A percentile compares a stretch with the other conserved stretches of the same genome.
Evolutionary conservation across 2,888 invertebrate genomes (phyloP).

Genomic region (Chaetogeoica ovagalla): DNA sequence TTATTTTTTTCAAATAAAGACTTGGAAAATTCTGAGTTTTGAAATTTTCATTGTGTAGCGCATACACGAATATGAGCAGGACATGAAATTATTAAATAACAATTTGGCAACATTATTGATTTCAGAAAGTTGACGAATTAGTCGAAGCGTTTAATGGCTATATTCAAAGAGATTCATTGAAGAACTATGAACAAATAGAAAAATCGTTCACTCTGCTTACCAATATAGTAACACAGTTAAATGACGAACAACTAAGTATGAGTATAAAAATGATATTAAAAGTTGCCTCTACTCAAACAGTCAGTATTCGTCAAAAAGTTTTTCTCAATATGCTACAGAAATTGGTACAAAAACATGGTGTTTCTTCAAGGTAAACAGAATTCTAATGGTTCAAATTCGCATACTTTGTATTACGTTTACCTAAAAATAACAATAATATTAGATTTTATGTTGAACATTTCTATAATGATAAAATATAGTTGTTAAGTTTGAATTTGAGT

Average conservation of each 20-base stretch:
- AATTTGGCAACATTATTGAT: background rate
- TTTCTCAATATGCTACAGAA: conserved; percentile 47
- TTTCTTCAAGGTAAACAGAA: conserved; percentile 34
- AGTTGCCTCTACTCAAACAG: conserved; percentile 45
- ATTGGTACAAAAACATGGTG: conserved; percentile 42
- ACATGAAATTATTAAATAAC: background rate
- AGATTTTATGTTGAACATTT: too few relatives aligned
- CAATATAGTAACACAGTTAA: conserved; percentile 68
- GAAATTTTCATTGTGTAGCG: background rate
- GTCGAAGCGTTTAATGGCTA: conserved; percentile 88
- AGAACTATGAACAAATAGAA: conserved; percentile 70
- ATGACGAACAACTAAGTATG: conserved; percentile 73
- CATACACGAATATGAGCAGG: background rate
- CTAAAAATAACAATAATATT: background rate
- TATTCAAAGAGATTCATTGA: conserved; percentile 71
- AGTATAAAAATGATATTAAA: conserved; percentile 57
- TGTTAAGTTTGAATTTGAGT: too few relatives aligned
- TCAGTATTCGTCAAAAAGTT: conserved; percentile 48
- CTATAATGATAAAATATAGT: too few relatives aligned
- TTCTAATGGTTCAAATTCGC: background rate
- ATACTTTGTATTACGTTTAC: background rate
- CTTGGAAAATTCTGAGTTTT: background rate
- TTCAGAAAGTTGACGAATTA: conserved; percentile 76
- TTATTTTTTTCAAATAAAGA: too few relatives aligned
- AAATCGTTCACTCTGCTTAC: conserved; percentile 73